A percentile compares a stretch with the other conserved stretches of the same genome.
These are phyloP conservation scores for Strix uralensis DNA, from an alignment of 2,113 vertebrate species.

Conservation along the genomic window DNA sequence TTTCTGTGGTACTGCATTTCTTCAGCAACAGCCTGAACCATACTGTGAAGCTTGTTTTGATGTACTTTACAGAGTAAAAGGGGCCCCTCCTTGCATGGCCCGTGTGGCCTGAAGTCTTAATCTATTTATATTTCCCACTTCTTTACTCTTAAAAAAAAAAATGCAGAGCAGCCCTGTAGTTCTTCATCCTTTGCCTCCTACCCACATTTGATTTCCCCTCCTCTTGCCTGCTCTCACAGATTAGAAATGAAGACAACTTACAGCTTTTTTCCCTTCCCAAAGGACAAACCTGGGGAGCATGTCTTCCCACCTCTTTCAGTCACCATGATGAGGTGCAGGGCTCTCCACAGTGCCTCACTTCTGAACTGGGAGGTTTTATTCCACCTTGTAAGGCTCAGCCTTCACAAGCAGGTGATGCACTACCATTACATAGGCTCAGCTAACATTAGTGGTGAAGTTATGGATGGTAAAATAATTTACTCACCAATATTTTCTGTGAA, in stretches of 20 bases:
- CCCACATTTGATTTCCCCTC: not conserved
- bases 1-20: not conserved
- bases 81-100: not conserved
- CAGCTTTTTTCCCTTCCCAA: not conserved
- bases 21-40: not conserved
- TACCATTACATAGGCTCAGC: not conserved
- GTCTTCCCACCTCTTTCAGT: not conserved
- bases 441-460: not conserved
- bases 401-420: not conserved
- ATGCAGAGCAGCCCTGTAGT: not conserved
- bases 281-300: rapidly evolving
- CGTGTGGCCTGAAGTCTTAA: not conserved
- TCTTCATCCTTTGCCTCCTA: not conserved
- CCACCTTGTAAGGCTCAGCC: not conserved
- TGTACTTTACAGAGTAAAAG: not conserved
- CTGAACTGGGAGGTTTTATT: not conserved
- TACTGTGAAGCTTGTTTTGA: not conserved
- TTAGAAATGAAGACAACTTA: not conserved
- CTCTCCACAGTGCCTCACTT: not conserved
- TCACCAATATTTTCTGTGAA: not conserved
- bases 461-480: not conserved
- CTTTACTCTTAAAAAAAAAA: not conserved
- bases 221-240: not conserved
- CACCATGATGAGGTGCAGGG: not conserved
- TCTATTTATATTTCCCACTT: not conserved